phyloP scores from a whole-genome alignment of 2,113 vertebrate genomes.

The Tenrec ecaudatus region DNA sequence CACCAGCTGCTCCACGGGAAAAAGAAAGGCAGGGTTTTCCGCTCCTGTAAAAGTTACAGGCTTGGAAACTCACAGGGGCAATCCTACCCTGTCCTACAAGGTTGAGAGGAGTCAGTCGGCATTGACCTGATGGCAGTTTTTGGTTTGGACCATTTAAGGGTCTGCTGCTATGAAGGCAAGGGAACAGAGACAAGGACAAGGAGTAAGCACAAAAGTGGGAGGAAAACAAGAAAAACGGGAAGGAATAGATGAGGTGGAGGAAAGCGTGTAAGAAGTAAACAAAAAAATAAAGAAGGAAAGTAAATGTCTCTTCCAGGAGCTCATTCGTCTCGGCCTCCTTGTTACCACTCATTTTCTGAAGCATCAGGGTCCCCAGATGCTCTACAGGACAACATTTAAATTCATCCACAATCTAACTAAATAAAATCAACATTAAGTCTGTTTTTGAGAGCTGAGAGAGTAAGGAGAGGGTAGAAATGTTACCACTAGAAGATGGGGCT shows the following conservation, averaged over 20 bases:
- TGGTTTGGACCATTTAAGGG: too few relatives aligned
- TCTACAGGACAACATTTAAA: background rate
- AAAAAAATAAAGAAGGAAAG: too few relatives aligned
- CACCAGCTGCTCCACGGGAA: too few relatives aligned
- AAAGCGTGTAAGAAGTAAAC: rapidly evolving
- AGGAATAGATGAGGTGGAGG: background rate
- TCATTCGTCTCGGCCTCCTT: background rate
- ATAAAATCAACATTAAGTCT: conserved; percentile 17
- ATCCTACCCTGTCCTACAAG: too few relatives aligned
- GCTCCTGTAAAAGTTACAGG: too few relatives aligned
- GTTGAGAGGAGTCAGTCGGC: too few relatives aligned
- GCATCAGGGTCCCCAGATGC: background rate
- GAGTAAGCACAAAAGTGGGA: too few relatives aligned
- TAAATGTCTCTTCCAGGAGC: background rate
- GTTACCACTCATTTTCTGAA: background rate
- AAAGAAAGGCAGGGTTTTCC: too few relatives aligned
- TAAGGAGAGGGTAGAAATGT: background rate
- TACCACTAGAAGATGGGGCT: background rate
- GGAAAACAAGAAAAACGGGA: background rate
- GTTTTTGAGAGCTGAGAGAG: background rate
- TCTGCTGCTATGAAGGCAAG: conserved; percentile 20
- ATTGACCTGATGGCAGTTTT: too few relatives aligned
- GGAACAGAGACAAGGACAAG: background rate
- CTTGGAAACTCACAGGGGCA: too few relatives aligned
- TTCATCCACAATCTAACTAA: background rate